Conservation (phyloP, 2,888 invertebrate genomes). For the Macaria notata region DNA sequence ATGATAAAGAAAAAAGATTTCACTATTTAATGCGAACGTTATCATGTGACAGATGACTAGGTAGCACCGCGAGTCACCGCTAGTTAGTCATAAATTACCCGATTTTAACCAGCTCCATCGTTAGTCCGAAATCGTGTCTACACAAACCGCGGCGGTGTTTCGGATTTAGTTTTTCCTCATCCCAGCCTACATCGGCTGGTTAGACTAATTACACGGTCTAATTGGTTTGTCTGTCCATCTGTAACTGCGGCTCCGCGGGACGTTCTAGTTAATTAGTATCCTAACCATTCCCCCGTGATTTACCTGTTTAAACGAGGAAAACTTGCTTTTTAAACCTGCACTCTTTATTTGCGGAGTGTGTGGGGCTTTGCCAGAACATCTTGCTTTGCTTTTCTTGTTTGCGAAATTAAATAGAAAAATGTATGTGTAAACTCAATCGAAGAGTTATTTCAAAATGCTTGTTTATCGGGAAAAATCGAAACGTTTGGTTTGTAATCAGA, state of each 20-base stretch:
- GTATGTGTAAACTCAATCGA: too few species aligned
- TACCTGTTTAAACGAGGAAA: conserved; percentile 37
- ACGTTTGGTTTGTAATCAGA: too few species aligned
- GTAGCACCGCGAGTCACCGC: too few species aligned
- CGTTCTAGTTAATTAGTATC: conserved; percentile 73
- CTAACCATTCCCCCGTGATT: conserved; percentile 65
- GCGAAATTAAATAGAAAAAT: neutral
- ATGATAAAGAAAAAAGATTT: too few species aligned
- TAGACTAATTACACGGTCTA: conserved; percentile 77
- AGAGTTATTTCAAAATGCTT: too few species aligned
- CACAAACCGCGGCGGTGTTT: conserved; percentile 11
- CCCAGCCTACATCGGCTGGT: conserved; percentile 47
- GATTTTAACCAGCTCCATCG: too few species aligned
- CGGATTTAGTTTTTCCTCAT: conserved; percentile 33
- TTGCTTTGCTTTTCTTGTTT: neutral
- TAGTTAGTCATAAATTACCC: too few species aligned
- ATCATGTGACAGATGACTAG: too few species aligned
- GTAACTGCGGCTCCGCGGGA: conserved; percentile 72
- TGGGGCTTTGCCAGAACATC: neutral
- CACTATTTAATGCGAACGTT: neutral
- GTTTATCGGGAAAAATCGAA: too few species aligned
- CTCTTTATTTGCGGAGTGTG: conserved; percentile 12
- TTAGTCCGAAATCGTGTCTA: too few species aligned
- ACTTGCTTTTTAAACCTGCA: conserved; percentile 14
- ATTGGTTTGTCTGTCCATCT: conserved; percentile 75